These are phyloP conservation scores for Enteromius unitaeniatus DNA, from an alignment of 2,797 vertebrate species.

Conservation along the genomic window DNA sequence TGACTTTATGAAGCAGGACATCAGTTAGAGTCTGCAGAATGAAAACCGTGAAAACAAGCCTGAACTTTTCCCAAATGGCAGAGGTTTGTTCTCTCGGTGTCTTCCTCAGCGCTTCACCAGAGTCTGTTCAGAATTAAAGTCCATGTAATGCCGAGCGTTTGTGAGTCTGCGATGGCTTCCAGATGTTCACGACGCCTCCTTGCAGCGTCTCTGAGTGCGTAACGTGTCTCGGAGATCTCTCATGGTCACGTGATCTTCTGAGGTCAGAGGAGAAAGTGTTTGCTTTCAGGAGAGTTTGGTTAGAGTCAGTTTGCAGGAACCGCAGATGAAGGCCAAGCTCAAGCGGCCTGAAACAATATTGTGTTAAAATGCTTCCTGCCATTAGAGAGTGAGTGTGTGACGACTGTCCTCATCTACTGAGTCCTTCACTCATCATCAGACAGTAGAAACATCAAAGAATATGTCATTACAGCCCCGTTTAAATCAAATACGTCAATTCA, in stretches of 20 bases:
- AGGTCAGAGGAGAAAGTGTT: constrained; percentile 8
- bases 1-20: not conserved
- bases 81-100: not conserved
- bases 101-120: not conserved
- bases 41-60: not conserved
- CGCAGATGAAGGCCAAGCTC: constrained; percentile 32
- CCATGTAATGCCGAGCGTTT: not conserved
- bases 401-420: not conserved
- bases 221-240: not conserved
- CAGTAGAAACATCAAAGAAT: not conserved
- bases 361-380: constrained; percentile 50
- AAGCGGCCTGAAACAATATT: constrained; percentile 46
- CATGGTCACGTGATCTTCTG: constrained; percentile 14
- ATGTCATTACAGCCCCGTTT: not conserved
- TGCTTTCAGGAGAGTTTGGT: constrained; percentile 3
- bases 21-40: not conserved
- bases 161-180: constrained; percentile 42
- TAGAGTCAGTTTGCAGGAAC: not conserved
- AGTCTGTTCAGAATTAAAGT: constrained; percentile 18
- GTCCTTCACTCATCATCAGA: no score
- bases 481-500: no score
- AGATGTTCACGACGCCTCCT: constrained; percentile 40
- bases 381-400: constrained; percentile 49
- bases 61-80: not conserved
- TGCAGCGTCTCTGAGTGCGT: not conserved